phyloP scores from a whole-genome alignment of 2,113 vertebrate genomes.

The Saccopteryx bilineata region DNA sequence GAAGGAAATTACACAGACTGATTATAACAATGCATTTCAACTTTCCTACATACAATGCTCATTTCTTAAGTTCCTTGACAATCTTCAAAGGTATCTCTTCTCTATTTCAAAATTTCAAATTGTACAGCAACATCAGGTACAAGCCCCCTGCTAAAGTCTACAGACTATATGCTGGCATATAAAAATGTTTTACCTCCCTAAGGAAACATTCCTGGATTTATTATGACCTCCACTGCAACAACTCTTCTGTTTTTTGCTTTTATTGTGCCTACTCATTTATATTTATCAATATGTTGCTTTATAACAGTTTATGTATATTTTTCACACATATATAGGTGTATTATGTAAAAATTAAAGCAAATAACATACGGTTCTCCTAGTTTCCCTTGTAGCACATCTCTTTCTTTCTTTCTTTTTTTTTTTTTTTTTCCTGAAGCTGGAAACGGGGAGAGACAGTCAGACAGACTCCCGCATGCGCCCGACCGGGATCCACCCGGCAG shows the following conservation, averaged over 20 bases:
- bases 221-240: constrained; percentile 23
- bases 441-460: no score
- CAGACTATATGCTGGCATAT: background rate
- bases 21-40: constrained; percentile 71
- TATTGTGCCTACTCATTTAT: constrained; percentile 63
- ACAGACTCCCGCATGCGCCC: no score
- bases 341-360: constrained; percentile 71
- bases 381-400: background rate
- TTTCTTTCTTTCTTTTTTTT: no score
- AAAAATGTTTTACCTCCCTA: background rate
- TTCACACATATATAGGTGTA: constrained; percentile 77
- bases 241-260: constrained; percentile 50
- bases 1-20: constrained; percentile 79
- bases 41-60: constrained; percentile 42
- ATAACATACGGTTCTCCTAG: constrained; percentile 71
- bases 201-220: constrained; percentile 27
- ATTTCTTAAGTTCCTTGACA: background rate
- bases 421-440: no score
- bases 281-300: constrained; percentile 76
- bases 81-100: background rate
- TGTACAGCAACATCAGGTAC: background rate
- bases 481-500: no score
- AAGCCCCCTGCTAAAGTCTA: background rate
- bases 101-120: background rate
- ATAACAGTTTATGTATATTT: constrained; percentile 71